Evolutionary conservation across 2,113 vertebrate species (phyloP), one percentile per base, ranked within the genome.

Genomic region (Chaetops frenatus): DNA sequence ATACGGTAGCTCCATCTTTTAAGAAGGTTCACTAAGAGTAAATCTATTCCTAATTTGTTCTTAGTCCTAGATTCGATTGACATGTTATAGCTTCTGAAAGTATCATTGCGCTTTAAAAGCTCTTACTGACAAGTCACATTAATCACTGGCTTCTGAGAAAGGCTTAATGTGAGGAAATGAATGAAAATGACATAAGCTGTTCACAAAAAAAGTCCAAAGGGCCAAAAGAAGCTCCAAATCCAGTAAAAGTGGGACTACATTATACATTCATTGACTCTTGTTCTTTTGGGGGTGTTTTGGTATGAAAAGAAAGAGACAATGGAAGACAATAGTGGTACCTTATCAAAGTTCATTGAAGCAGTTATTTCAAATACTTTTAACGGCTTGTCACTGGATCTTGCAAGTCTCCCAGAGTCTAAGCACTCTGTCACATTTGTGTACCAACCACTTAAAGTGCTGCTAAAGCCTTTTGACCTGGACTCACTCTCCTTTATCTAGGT

Each of bases 341-440:
- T 99, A 98, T 98, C 98, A 95, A 98, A 98, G 98, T 98, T 98
- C 98, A 98, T 98, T 98, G 98, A 98, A 97, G 98, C 98, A 98
- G 98, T 98, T 95, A 98, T 98, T 99, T 98, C 98, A 98, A 98
- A 98, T 98, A 99, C 99, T 99, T 99, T 99, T 98, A 99, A 99
- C 98, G 98, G 98, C 99, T 99, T 99, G 99, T 99, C 99, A 99
- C 98, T 97, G 98, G 97, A 97, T 98, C 99, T 98, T 97, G 98
- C 98, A 98, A 98, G 99, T 98, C 98, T 98, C 98, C 60, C 33
- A 98, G 98, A 98, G 98, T 98, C 98, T 98, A 98, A 98, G 97
- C 98, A 97, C 98, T 99, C 99, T 99, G 99, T 99, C 99, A 99
- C 99, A 98, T 99, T 98, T 99, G 99, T 99, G 99, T 99, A 99